Conservation (phyloP, 1,140 invertebrate species). For the Liolophura sinensis region DNA sequence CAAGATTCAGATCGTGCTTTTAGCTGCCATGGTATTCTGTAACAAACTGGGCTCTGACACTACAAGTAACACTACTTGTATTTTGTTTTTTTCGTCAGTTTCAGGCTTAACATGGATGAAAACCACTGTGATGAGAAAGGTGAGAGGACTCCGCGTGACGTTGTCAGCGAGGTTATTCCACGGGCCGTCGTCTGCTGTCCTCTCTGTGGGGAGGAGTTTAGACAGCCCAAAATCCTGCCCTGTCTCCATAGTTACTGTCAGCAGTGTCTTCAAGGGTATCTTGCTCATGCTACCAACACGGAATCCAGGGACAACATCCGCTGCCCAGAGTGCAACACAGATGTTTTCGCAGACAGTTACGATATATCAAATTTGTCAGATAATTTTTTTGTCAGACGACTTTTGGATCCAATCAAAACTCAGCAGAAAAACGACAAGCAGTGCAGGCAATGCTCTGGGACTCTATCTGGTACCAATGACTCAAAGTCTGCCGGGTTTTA, state of each 20-base stretch:
- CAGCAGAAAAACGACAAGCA: conserved; percentile 19
- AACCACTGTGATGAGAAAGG: neutral
- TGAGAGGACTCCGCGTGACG: no score
- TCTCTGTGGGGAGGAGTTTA: conserved; percentile 51
- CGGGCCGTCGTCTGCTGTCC: conserved; percentile 46
- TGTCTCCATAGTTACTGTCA: conserved; percentile 94
- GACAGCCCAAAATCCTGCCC: conserved; percentile 75
- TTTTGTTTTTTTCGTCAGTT: neutral
- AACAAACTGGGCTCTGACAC: no score
- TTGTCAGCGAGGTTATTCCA: conserved; percentile 38
- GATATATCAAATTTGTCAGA: conserved; percentile 24
- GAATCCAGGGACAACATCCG: conserved; percentile 16
- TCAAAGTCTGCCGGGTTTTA: conserved; percentile 15
- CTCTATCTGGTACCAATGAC: conserved; percentile 21
- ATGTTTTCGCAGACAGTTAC: conserved; percentile 10
- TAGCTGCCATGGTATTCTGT: no score
- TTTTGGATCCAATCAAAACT: conserved; percentile 28
- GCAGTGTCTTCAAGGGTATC: conserved; percentile 67
- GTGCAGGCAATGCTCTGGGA: conserved; percentile 27
- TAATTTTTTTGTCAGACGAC: conserved; percentile 38
- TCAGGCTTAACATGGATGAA: conserved; percentile 38
- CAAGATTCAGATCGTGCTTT: no score
- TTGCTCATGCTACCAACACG: conserved; percentile 14
- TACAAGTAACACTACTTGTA: no score
- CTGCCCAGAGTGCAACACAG: conserved; percentile 43